Base-by-base conservation (phyloP, 2,113 vertebrate species). In the Salvelinus alpinus region DNA sequence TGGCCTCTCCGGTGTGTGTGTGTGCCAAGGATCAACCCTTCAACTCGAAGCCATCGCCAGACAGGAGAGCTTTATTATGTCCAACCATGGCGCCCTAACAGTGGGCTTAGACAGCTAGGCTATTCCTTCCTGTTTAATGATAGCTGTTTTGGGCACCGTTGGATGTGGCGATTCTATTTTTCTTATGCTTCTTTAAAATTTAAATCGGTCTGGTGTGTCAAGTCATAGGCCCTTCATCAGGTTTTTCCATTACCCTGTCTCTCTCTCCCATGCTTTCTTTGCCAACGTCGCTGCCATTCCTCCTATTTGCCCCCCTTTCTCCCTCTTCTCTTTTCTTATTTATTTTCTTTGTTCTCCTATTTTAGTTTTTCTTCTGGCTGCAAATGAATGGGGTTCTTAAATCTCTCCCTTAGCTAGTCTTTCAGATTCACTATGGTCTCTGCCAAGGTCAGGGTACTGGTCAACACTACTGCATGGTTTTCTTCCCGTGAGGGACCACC, bases 161-260 rank as follows among this genome's bases (percentile, higher is more conserved):
- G 24, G 27, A 13, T 34, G 31, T 20, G 18, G 4, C 6, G 14
- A n/a, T 44, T 44, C 38, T 11, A 44, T 44, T 44, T 44, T 11
- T 44, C 38, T 44, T 44, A 44, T 31, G 18, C 31, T 38, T 38
- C 16, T 18, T 68, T 34, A 68, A 68, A 68, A 38, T 44, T 9
- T 68, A 68, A 68, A 68, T 68, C 18, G n/a, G 29, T 68, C 31
- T 68, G 65, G 5, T 68, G 65, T 38, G 65, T 68, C 66, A 68
- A 68, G 66, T 18, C 66, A 68, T 18, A 68, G 18, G 29, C 66
- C 31, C 29, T 68, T 68, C 65, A 38, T 31, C 31, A 8, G 66
- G 31, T 13, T 68, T 68, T 68, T 68, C 66, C 66, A 38, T 68
- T 68, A 31, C 44, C 7, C 38, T 44, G 8, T 44, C 9, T 11